Evolutionary conservation across 2,888 invertebrate species (phyloP).

Genomic region (Omphaloscelis lunosa): DNA sequence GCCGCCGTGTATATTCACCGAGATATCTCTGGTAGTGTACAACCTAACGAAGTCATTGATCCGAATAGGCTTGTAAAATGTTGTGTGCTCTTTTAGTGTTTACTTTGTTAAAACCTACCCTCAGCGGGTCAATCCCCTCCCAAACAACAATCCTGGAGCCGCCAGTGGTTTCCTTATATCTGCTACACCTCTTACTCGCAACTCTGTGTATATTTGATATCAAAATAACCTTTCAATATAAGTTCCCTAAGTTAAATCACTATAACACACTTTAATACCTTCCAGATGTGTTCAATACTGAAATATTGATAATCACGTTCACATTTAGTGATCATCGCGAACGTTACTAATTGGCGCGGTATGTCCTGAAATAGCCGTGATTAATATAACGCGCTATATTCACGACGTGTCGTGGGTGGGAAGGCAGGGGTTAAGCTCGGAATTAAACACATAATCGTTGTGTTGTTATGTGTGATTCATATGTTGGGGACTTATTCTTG

Average conservation of each 20-base stretch:
- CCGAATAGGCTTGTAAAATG: no score
- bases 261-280: constrained; percentile 7
- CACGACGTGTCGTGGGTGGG: constrained; percentile 31
- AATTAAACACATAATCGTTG: constrained; percentile 59
- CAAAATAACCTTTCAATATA: constrained; percentile 13
- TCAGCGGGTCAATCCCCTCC: no score
- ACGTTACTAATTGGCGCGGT: constrained; percentile 48
- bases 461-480: constrained; percentile 65
- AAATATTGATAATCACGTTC: constrained; percentile 20
- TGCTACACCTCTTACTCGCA: neutral
- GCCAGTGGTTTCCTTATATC: no score
- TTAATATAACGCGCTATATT: constrained; percentile 55
- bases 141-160: no score
- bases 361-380: constrained; percentile 61
- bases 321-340: constrained; percentile 44
- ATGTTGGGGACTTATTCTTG: constrained; percentile 51
- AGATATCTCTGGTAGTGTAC: no score
- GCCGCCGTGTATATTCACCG: no score
- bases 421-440: constrained; percentile 38
- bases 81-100: no score
- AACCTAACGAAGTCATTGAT: no score
- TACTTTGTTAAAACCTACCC: no score
- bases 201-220: constrained; percentile 6
- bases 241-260: constrained; percentile 8
- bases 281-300: constrained; percentile 41